phyloP scores from a whole-genome alignment of 2,888 invertebrate species.

The Aradus depressus region DNA sequence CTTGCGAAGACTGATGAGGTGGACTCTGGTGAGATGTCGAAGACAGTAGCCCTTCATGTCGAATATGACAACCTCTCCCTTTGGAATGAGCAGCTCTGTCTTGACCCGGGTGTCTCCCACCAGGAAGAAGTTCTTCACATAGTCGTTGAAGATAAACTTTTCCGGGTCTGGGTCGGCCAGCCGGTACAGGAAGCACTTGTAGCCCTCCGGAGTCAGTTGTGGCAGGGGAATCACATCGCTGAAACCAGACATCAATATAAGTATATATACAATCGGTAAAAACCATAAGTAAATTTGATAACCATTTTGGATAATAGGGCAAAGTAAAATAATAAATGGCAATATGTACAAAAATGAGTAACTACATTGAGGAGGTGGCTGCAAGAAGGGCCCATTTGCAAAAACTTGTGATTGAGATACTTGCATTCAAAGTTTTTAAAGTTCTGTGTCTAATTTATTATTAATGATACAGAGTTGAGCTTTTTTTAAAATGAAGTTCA shows the following conservation, averaged over 20 bases:
- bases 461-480: too few species aligned
- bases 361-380: too few species aligned
- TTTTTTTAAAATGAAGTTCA: too few species aligned
- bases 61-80: constrained; percentile 60
- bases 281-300: too few species aligned
- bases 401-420: too few species aligned
- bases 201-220: constrained; percentile 52
- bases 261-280: too few species aligned
- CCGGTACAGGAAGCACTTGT: constrained; percentile 54
- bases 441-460: too few species aligned
- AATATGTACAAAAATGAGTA: too few species aligned
- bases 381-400: too few species aligned
- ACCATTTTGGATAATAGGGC: too few species aligned
- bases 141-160: constrained; percentile 52
- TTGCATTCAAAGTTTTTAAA: too few species aligned
- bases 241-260: constrained; percentile 33
- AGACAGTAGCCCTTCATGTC: constrained; percentile 54
- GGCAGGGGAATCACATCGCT: constrained; percentile 60
- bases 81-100: constrained; percentile 45
- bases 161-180: constrained; percentile 51
- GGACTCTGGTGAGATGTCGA: constrained; percentile 51
- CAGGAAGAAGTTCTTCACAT: constrained; percentile 60
- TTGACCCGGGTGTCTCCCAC: constrained; percentile 54
- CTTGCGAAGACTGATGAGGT: constrained; percentile 45
- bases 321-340: too few species aligned